These are phyloP conservation scores for Sphaerodactylus townsendi DNA, from an alignment of 2,113 vertebrate species.

Conservation along the genomic window DNA sequence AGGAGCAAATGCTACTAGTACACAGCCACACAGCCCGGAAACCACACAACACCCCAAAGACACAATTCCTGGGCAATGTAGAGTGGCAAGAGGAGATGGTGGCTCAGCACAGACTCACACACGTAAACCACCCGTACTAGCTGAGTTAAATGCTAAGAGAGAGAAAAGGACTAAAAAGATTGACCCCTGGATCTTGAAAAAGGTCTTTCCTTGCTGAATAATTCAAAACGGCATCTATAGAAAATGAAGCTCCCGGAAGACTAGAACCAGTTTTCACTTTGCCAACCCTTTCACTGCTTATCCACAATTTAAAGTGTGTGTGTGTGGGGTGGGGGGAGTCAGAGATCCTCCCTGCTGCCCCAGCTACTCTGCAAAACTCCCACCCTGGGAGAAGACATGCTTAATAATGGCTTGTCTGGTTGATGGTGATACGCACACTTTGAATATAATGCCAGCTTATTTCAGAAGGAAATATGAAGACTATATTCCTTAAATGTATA, in stretches of 20 bases:
- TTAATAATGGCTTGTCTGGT: neutral
- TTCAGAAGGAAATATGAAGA: no score
- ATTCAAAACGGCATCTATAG: neutral
- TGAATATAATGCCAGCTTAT: no score
- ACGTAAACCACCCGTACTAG: neutral
- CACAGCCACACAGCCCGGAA: no score
- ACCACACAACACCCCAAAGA: no score
- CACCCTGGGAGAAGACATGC: neutral
- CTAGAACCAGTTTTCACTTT: neutral
- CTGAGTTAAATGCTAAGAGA: neutral
- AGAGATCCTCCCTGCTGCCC: neutral
- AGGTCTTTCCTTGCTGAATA: neutral
- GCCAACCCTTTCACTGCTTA: neutral
- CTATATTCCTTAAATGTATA: no score
- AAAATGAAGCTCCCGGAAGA: neutral
- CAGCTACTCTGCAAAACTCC: neutral
- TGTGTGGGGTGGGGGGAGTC: no score
- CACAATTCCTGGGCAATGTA: neutral
- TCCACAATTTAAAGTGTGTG: neutral
- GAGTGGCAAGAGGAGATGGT: neutral
- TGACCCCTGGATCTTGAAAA: neutral
- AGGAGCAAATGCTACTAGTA: no score
- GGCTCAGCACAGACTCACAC: neutral
- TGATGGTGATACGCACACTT: no score
- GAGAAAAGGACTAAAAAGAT: neutral